Percentiles rank a stretch among this genome's conserved stretches.
Conservation (phyloP, 2,888 invertebrate genomes). For the Liopterus haemorrhoidalis region DNA sequence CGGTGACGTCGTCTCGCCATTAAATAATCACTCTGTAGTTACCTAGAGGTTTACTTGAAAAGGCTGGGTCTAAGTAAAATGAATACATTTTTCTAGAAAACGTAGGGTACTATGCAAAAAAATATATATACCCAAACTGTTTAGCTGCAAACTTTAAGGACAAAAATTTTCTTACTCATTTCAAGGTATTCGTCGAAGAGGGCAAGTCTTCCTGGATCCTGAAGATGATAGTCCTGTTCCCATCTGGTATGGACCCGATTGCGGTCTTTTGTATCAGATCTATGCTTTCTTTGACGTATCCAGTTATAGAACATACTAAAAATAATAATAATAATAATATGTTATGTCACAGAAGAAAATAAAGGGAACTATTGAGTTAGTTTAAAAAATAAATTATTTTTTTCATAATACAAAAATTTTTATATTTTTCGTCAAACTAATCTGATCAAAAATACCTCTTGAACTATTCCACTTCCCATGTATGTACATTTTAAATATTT, state of each 20-base stretch:
- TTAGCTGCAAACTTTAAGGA: not conserved
- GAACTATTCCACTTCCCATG: too few species aligned
- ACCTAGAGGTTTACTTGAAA: too few species aligned
- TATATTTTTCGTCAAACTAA: too few species aligned
- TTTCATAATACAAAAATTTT: too few species aligned
- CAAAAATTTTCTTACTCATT: conserved; percentile 97
- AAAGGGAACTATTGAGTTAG: not conserved
- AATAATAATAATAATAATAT: conserved; percentile 10
- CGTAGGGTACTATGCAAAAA: too few species aligned
- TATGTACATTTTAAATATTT: conserved; percentile 3
- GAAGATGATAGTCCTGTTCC: conserved; percentile 92
- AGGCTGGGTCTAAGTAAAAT: too few species aligned
- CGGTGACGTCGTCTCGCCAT: too few species aligned
- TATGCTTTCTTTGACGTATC: conserved; percentile 78
- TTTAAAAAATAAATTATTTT: not conserved
- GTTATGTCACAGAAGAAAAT: too few species aligned
- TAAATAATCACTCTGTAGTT: too few species aligned
- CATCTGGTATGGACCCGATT: conserved; percentile 72
- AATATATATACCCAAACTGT: too few species aligned
- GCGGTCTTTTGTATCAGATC: conserved; percentile 67
- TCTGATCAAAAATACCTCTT: too few species aligned
- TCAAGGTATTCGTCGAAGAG: conserved; percentile 95
- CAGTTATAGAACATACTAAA: conserved; percentile 78
- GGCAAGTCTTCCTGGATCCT: conserved; percentile 81
- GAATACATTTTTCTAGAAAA: too few species aligned